Evolutionary conservation across 2,888 invertebrate genomes (phyloP), one percentile per base, ranked within the genome.

Genomic region (Catocala nupta): DNA sequence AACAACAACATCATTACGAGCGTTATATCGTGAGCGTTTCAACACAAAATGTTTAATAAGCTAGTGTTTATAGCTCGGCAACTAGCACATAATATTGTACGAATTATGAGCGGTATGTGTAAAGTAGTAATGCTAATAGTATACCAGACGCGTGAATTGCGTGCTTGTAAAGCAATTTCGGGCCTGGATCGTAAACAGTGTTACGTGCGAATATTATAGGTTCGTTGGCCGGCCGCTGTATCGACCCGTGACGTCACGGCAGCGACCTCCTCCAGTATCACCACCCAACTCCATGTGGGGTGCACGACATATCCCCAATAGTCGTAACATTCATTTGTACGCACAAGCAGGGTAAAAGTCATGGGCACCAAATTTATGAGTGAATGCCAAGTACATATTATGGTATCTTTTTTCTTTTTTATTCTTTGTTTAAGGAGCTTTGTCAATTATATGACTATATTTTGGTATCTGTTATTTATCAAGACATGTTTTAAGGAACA

Each of bases 161-260:
- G 36, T 58, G 50, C 55, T 57, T 51, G 51, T 55, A 55, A 60
- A 63, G 69, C 47, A 60, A 69, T 73, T 78, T 77, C 70, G 75
- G 71, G 63, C 60, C 62, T 51, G 60, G 59, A 68, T 73, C 67
- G 73, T 72, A 70, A 78, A 74, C 68, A 59, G 65, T 62, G 77
- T 81, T 80, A 80, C 78, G 81, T 78, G 76, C 75, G 69, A 75
- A 81, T 78, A 73, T 80, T 78, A 75, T 77, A 81, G 70, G 87
- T 87, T 86, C 84, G 81, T 82, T 84, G 85, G 78, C 87, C 86
- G 82, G 81, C 64, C 78, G 80, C 82, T 81, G 70, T 87, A 87
- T 87, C 87, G 89, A 88, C 78, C 87, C 78, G 80, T 85, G 83
- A 86, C 84, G 87, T 82, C 84, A 83, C 65, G 63, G 60, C 52